Evolutionary conservation across 2,113 vertebrate species (phyloP).

Genomic region (Cyrtonyx montezumae): DNA sequence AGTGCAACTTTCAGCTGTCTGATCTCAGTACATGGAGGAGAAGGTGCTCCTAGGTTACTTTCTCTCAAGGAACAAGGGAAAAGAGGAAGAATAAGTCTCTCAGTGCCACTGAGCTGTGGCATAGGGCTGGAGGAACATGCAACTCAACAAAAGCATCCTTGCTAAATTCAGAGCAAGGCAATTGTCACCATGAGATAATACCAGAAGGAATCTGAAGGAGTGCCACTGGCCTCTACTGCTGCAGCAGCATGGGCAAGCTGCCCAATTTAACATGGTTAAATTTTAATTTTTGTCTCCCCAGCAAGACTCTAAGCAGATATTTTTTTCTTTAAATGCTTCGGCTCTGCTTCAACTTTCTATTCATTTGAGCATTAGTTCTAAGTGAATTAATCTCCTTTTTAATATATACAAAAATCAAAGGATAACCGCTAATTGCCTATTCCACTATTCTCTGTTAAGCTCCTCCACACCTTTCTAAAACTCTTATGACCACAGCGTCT

Average conservation of each 20-base stretch:
- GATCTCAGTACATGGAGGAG: conserved; percentile 30
- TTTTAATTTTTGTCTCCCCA: neutral
- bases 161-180: neutral
- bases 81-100: neutral
- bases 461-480: neutral
- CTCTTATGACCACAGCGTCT: too few relatives aligned
- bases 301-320: neutral
- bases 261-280: neutral
- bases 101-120: neutral
- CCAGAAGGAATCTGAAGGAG: neutral
- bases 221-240: neutral
- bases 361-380: neutral
- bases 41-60: conserved; percentile 29
- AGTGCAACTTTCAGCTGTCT: neutral
- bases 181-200: neutral
- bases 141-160: neutral
- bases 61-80: conserved; percentile 6
- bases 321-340: neutral
- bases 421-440: neutral
- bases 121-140: conserved; percentile 2
- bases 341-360: neutral
- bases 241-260: neutral
- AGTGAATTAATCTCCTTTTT: neutral
- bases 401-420: neutral
- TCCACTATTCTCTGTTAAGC: neutral